Conservation (phyloP, 2,888 invertebrate species). For the Miltochrista miniata region DNA sequence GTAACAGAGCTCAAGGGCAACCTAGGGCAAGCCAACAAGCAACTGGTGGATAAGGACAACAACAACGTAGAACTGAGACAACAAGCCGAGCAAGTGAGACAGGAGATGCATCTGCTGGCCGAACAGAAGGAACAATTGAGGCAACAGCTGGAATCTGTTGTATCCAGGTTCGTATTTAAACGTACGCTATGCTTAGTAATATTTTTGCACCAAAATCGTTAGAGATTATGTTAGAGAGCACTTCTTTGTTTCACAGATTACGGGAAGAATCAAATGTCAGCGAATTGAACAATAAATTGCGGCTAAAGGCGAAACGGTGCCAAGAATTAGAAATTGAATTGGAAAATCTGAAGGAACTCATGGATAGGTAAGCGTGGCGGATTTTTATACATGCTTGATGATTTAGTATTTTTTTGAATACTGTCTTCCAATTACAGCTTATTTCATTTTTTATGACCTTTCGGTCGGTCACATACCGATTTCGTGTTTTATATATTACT, state of each 20-base stretch:
- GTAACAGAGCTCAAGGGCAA: slow-evolving; percentile 69
- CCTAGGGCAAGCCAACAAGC: slow-evolving; percentile 79
- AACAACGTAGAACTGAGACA: slow-evolving; percentile 53
- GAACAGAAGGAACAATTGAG: slow-evolving; percentile 50
- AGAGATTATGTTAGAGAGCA: too few species aligned
- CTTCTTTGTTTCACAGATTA: slow-evolving; percentile 41
- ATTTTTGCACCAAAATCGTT: too few species aligned
- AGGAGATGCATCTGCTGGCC: slow-evolving; percentile 40
- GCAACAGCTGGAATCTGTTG: slow-evolving; percentile 50
- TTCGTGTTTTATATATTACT: too few species aligned
- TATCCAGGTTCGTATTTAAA: slow-evolving; percentile 44
- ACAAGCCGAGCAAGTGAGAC: slow-evolving; percentile 47
- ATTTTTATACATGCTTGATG: too few species aligned
- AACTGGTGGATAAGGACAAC: slow-evolving; percentile 54
- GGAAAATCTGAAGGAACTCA: slow-evolving; percentile 70
- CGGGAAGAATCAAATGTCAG: slow-evolving; percentile 68
- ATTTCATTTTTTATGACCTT: too few species aligned
- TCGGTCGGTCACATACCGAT: too few species aligned
- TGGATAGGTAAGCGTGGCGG: slow-evolving; percentile 59
- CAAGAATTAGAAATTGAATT: slow-evolving; percentile 73
- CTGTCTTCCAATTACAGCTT: too few species aligned
- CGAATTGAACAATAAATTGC: slow-evolving; percentile 74
- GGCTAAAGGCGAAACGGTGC: slow-evolving; percentile 69
- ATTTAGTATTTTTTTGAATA: too few species aligned
- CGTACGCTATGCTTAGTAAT: too few species aligned